Conservation (phyloP, 2,888 invertebrate species). For the Parnassius glacialis region DNA sequence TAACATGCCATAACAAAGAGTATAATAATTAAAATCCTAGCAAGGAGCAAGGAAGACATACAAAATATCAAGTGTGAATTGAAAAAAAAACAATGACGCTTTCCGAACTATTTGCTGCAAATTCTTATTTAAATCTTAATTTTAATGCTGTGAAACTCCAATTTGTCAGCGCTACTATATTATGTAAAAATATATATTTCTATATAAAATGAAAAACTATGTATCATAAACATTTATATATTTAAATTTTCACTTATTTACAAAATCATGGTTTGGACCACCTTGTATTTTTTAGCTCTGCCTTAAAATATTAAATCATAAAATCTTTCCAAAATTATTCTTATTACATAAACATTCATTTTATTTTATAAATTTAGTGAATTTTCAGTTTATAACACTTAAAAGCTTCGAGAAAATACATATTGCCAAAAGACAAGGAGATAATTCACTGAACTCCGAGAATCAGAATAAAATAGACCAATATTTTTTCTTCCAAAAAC, state of each 20-base stretch:
- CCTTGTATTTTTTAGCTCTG: conserved; percentile 17
- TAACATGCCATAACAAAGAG: no score
- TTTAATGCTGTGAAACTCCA: no score
- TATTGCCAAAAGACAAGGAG: background rate
- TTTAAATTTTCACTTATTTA: conserved; percentile 21
- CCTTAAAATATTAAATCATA: conserved; percentile 17
- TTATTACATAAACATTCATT: conserved; percentile 10
- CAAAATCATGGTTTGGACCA: conserved; percentile 26
- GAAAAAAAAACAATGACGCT: no score
- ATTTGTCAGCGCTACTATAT: no score
- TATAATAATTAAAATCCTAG: no score
- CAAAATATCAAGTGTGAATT: no score
- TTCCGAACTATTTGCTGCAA: no score
- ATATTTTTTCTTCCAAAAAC: background rate
- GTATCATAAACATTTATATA: conserved; percentile 11
- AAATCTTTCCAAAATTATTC: conserved; percentile 20
- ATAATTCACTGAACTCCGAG: background rate
- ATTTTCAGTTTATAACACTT: conserved; percentile 12
- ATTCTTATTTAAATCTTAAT: no score
- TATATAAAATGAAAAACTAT: background rate
- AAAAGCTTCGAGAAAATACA: conserved; percentile 2
- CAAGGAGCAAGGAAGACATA: no score
- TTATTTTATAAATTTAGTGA: background rate
- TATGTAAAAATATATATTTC: no score
- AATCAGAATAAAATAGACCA: background rate